Base-by-base conservation (phyloP, 2,888 invertebrate species). In the Odontomyia ornata region DNA sequence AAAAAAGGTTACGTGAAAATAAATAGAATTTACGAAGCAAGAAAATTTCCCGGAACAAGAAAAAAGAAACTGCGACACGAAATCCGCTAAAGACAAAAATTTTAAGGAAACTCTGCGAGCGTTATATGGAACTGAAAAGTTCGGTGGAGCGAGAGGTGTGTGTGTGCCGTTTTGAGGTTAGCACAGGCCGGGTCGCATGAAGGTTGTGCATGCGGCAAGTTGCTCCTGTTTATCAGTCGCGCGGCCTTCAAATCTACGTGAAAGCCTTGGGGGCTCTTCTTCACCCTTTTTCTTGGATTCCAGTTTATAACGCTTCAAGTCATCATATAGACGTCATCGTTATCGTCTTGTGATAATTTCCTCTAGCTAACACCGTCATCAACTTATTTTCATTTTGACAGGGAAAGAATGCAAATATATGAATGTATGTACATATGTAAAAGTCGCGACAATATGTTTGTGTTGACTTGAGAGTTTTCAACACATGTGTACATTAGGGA, bases 261-360 rank as follows among this genome's bases (percentile, higher is more conserved):
- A 13, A 4, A 52, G 52, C 25, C 47, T 21, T 18, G 25, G 36
- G 9, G 36, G 3, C 5, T 5, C 36, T 36, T 36, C 9, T 46
- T 52, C 13, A 13, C 27, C 30, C 73, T 57, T 57, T 60, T 60
- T 15, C 36, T 57, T 57, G 47, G 23, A 25, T 25, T 23, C 9
- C 4, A 5, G 36, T n/a, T n/a, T 15, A 28, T 36, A 13, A n/a
- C 21, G n/a, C 7, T 69, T 23, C 69, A 43, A 65, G 36, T 43
- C 69, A 25, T 69, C 46, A 23, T 23, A 25, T 3, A 36, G 36
- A 5, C 36, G 57, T 28, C 23, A 52, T 72, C 43, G 73, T 60
- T 60, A 57, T 60, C 78, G 57, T 72, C 72, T 76, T 78, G 78
- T 73, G 78, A 78, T 76, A 78, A 78, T 78, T 78, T 78, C 76